Base-by-base conservation (phyloP, 1,140 invertebrate genomes). In the Monomorium pharaonis region DNA sequence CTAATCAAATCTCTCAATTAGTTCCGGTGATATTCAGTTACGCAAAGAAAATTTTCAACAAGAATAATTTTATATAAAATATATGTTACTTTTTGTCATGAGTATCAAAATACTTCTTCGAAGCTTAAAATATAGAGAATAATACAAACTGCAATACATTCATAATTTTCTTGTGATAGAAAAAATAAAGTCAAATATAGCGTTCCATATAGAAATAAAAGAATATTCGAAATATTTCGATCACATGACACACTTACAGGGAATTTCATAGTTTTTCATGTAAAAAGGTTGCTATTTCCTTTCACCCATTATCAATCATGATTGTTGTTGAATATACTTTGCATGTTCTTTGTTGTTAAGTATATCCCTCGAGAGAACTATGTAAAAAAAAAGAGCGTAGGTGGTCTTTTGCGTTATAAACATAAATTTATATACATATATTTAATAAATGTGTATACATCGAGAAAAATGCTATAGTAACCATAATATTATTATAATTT, bases 281-380 rank as follows among this genome's bases (percentile, higher is more conserved):
- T 9, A 77, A 67, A 75, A 78, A 30, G 30, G 9, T 76, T 76
- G 16, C 56, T 44, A 14, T 63, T 65, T 47, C 12, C 18, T 7
- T 42, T 27, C 7, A 78, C 44, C 9, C 12, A 24, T 77, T 47
- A 47, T 49, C 58, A 47, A 14, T 24, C 42, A 33, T 18, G 42
- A 63, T 77, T 62, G 56, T 63, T 37, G 42, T 47, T 77, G 56
- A 47, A 49, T 42, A 76, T 30, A 44, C n/a, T n/a, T n/a, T n/a
- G n/a, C n/a, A n/a, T n/a, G n/a, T 30, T 24, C 37, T 77, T 63
- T 77, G 56, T 77, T 63, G 37, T 63, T 63, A 77, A 63, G 10
- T 30, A 63, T 77, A 77, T 30, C 18, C 12, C 24, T 37, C 10
- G 6, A 30, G 27, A 74, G 18, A 72, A 21, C 51, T 0, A 21